Evolutionary conservation across 2,888 invertebrate genomes (phyloP).

Genomic region (Drosophila histrio): DNA sequence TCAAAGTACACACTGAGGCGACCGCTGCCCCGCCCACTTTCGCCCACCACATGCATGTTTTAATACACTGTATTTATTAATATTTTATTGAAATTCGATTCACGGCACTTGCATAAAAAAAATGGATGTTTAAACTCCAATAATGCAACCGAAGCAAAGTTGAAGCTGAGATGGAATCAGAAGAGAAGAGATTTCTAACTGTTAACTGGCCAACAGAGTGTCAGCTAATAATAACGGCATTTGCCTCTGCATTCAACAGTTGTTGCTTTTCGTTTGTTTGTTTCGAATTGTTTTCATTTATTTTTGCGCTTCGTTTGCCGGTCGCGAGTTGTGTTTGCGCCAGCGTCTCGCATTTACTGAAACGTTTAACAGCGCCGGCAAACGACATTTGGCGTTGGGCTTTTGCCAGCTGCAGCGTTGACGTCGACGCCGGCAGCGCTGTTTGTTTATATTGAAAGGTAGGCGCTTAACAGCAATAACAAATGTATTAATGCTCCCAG

Average conservation of each 20-base stretch:
- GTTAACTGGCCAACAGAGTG: conserved; percentile 10
- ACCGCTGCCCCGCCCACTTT: conserved; percentile 10
- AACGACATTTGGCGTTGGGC: conserved; percentile 1
- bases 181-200: conserved; percentile 20
- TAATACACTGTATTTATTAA: not conserved
- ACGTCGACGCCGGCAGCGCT: conserved; percentile 2
- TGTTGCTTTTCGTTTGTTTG: conserved; percentile 13
- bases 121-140: not conserved
- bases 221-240: conserved; percentile 24
- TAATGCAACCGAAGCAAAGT: conserved; percentile 1
- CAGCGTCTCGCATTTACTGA: conserved; percentile 59
- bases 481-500: not conserved
- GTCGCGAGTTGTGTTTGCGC: conserved; percentile 22
- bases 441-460: conserved; percentile 22
- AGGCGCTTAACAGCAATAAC: no score
- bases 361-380: conserved; percentile 21
- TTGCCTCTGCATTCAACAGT: conserved; percentile 16
- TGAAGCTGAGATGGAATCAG: not conserved
- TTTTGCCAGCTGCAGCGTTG: not conserved
- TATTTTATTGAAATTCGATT: not conserved
- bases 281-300: conserved; percentile 3
- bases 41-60: conserved; percentile 18
- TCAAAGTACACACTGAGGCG: conserved; percentile 46
- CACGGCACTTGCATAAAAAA: conserved; percentile 1
- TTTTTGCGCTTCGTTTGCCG: conserved; percentile 5